Conservation (phyloP, 2,797 vertebrate genomes). For the Xenops minutus region DNA sequence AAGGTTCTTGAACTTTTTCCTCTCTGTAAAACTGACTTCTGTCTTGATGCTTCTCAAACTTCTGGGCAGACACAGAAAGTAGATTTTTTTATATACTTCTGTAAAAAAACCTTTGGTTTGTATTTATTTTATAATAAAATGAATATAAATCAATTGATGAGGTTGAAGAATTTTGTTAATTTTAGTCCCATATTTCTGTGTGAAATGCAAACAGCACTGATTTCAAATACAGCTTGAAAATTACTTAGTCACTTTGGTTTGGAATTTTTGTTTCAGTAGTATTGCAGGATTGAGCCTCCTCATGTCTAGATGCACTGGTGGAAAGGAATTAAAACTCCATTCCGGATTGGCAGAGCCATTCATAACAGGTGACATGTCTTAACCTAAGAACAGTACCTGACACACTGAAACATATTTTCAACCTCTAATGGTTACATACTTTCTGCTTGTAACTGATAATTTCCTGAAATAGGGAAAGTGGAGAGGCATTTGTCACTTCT, state of each 20-base stretch:
- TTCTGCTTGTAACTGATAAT: background rate
- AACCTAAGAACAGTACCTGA: background rate
- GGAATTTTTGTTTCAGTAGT: background rate
- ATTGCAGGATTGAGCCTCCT: background rate
- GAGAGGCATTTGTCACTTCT: background rate
- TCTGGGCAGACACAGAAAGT: background rate
- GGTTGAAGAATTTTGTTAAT: background rate
- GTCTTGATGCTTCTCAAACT: background rate
- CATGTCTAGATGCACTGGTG: background rate
- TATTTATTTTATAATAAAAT: conserved; percentile 48
- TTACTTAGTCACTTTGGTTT: background rate
- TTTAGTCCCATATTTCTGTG: background rate
- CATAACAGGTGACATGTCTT: background rate
- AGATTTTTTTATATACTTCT: background rate
- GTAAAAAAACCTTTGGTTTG: background rate
- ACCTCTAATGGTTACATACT: background rate
- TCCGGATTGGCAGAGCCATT: background rate
- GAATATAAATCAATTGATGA: background rate
- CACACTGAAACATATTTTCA: background rate
- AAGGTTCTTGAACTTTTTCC: background rate
- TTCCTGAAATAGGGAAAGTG: background rate
- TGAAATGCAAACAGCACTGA: background rate
- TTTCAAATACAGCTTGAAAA: background rate
- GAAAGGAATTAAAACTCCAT: background rate
- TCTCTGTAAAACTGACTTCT: background rate